A percentile compares a stretch with the other conserved stretches of the same genome.
Evolutionary conservation across 2,113 vertebrate species (phyloP).

Genomic region (Poeciliopsis occidentalis): DNA sequence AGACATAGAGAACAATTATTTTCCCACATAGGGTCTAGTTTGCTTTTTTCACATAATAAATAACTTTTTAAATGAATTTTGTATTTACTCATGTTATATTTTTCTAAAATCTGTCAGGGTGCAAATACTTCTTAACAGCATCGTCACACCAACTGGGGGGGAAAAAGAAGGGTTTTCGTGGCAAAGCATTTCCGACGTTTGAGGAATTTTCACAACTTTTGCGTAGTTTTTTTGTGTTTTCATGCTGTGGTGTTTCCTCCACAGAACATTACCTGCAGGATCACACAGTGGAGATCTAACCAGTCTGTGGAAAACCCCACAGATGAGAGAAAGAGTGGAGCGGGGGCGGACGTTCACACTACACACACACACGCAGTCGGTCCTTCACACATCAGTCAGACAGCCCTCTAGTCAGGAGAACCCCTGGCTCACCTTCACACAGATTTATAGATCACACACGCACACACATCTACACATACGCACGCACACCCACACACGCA

Average conservation of each 20-base stretch:
- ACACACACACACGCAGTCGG: conserved; percentile 34
- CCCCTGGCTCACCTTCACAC: conserved; percentile 85
- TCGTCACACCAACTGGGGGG: neutral
- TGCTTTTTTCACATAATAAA: too few relatives aligned
- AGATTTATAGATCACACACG: conserved; percentile 77
- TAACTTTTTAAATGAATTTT: neutral
- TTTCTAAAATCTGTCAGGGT: neutral
- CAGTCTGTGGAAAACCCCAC: conserved; percentile 71
- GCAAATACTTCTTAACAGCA: neutral
- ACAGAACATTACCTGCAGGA: conserved; percentile 31
- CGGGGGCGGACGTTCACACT: conserved; percentile 33
- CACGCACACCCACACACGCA: conserved; percentile 21
- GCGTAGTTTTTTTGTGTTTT: neutral
- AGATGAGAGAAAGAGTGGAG: conserved; percentile 44
- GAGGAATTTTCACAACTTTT: conserved; percentile 7
- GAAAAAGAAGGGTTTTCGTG: neutral
- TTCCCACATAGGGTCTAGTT: too few relatives aligned
- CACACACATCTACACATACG: conserved; percentile 12
- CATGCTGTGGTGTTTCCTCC: conserved; percentile 14
- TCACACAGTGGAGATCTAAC: conserved; percentile 48
- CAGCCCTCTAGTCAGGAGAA: conserved; percentile 81
- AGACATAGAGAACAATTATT: too few relatives aligned
- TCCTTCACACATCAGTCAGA: conserved; percentile 75
- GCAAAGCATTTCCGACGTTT: neutral
- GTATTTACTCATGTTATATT: neutral